These are phyloP conservation scores for Escarpia spicata DNA, from an alignment of 2,888 invertebrate species.

Conservation along the genomic window DNA sequence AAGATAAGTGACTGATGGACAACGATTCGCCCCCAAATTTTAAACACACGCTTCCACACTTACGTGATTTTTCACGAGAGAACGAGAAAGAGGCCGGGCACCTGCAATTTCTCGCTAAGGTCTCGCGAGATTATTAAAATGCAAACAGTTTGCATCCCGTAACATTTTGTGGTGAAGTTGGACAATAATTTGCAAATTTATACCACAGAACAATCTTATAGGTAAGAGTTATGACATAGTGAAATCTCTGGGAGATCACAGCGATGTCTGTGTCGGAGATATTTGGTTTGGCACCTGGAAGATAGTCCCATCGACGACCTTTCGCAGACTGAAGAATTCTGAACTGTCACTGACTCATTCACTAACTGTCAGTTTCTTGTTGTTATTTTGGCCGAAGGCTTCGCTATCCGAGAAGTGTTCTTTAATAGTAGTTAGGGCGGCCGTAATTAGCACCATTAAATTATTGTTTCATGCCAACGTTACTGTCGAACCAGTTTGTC, in stretches of 20 bases:
- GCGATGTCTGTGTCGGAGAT: neutral
- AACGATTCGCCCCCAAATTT: neutral
- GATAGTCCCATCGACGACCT: neutral
- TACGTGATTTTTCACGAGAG: constrained; percentile 5
- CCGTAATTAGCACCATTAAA: neutral
- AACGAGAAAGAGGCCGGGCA: constrained; percentile 12
- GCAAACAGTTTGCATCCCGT: neutral
- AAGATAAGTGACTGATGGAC: neutral
- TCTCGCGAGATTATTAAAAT: constrained; percentile 11
- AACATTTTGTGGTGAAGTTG: neutral
- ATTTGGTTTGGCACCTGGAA: neutral
- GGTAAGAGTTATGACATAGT: neutral
- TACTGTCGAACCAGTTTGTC: no score
- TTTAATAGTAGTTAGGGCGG: neutral
- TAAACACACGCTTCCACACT: neutral
- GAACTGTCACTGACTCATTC: no score
- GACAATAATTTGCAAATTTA: neutral
- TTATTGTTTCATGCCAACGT: neutral
- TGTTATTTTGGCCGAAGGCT: neutral
- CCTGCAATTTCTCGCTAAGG: neutral
- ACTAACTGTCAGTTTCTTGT: neutral
- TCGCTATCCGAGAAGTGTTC: neutral
- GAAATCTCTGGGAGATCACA: neutral
- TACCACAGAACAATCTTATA: neutral
- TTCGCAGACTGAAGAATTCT: neutral